Evolutionary conservation across 1,140 invertebrate species (phyloP).

Genomic region (Habropoda laboriosa): DNA sequence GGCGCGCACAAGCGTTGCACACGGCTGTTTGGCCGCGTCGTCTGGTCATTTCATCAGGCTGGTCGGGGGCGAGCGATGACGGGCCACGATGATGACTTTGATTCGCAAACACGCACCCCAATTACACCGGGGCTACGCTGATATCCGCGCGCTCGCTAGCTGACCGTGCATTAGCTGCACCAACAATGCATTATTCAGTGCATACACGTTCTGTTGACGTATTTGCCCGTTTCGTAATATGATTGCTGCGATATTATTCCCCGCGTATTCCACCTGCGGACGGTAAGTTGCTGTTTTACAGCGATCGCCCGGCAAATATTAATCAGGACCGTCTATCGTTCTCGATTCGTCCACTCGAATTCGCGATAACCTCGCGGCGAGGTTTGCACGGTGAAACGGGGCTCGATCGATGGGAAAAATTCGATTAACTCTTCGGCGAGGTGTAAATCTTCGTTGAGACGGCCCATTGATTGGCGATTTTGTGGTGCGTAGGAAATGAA

Average conservation of each 20-base stretch:
- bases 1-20: slow-evolving; percentile 4
- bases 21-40: slow-evolving; percentile 49
- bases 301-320: slow-evolving; percentile 51
- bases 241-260: slow-evolving; percentile 79
- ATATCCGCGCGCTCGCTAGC: slow-evolving; percentile 69
- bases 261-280: slow-evolving; percentile 46
- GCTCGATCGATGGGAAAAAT: no score
- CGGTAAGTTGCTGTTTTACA: slow-evolving; percentile 56
- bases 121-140: slow-evolving; percentile 73
- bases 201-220: slow-evolving; percentile 78
- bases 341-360: not conserved
- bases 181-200: slow-evolving; percentile 82
- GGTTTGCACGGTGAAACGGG: no score
- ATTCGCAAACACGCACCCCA: slow-evolving; percentile 81
- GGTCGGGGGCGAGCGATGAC: slow-evolving; percentile 69
- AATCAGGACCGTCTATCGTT: slow-evolving; percentile 45
- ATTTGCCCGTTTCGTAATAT: slow-evolving; percentile 80
- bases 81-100: slow-evolving; percentile 79
- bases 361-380: no score
- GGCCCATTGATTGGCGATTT: no score
- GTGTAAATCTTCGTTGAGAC: no score
- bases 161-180: slow-evolving; percentile 82
- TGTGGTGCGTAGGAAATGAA: no score
- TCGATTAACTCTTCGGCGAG: no score
- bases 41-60: slow-evolving; percentile 70